Conservation (phyloP, 2,113 vertebrate genomes). For the Crocuta crocuta region DNA sequence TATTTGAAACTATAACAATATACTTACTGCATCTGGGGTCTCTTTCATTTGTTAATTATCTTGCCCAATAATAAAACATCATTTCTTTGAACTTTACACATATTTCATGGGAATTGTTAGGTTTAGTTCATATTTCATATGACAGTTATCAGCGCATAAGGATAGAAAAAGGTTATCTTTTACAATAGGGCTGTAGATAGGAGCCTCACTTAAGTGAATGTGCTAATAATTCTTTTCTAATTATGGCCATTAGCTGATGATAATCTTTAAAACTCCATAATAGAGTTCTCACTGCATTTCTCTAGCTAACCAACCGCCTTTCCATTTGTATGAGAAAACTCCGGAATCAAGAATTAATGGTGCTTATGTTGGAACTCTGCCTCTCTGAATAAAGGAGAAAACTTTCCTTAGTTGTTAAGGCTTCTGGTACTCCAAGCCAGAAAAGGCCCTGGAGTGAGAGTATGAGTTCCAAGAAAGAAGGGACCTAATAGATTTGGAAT, state of each 20-base stretch:
- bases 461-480: not conserved
- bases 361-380: not conserved
- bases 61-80: not conserved
- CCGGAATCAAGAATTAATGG: constrained; percentile 11
- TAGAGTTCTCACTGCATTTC: constrained; percentile 16
- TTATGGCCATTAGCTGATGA: constrained; percentile 54
- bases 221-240: constrained; percentile 67
- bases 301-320: constrained; percentile 15
- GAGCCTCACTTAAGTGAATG: constrained; percentile 53
- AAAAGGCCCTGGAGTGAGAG: not conserved
- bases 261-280: constrained; percentile 36
- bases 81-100: constrained; percentile 24
- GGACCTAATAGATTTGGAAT: not conserved
- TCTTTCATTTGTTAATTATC: constrained; percentile 47
- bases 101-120: constrained; percentile 33
- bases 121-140: constrained; percentile 38
- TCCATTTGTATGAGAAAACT: not conserved
- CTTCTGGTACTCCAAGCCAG: not conserved
- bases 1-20: constrained; percentile 33
- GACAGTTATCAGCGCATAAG: constrained; percentile 43
- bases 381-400: constrained; percentile 8
- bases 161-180: constrained; percentile 25
- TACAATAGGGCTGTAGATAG: constrained; percentile 27
- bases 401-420: not conserved
- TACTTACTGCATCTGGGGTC: not conserved